These are phyloP conservation scores for Mustelus asterias DNA, from an alignment of 2,113 vertebrate genomes.

Conservation along the genomic window DNA sequence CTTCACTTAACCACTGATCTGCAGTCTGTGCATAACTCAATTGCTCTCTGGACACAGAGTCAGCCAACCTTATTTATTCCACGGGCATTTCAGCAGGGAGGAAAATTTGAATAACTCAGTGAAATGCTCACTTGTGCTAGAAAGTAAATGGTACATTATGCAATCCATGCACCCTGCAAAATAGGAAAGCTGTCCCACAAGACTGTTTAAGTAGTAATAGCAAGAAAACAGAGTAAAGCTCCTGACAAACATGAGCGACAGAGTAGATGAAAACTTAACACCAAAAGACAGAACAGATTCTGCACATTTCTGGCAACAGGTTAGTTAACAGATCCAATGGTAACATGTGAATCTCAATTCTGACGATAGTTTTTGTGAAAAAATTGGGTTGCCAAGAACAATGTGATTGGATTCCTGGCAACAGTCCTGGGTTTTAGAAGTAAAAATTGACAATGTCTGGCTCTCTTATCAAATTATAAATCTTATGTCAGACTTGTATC, in stretches of 20 bases:
- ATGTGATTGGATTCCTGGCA: not conserved
- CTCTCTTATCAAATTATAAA: not conserved
- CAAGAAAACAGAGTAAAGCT: not conserved
- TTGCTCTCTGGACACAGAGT: not conserved
- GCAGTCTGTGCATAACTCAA: not conserved
- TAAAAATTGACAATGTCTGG: not conserved
- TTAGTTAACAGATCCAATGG: not conserved
- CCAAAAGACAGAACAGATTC: not conserved
- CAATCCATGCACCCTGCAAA: not conserved
- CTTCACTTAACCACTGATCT: not conserved
- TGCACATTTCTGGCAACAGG: not conserved
- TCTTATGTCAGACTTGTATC: not conserved
- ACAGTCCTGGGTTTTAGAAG: not conserved
- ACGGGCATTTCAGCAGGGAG: not conserved
- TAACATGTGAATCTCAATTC: not conserved
- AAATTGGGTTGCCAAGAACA: not conserved
- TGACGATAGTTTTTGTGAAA: conserved; percentile 8
- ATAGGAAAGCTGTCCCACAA: not conserved
- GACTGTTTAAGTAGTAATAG: not conserved
- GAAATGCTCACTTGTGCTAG: not conserved
- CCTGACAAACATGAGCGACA: not conserved
- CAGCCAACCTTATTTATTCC: conserved; percentile 4
- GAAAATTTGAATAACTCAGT: not conserved
- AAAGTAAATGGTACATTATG: not conserved
- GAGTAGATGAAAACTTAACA: not conserved